These are phyloP conservation scores for Cyrtodaria siliqua DNA, from an alignment of 2,888 invertebrate genomes.

Conservation along the genomic window DNA sequence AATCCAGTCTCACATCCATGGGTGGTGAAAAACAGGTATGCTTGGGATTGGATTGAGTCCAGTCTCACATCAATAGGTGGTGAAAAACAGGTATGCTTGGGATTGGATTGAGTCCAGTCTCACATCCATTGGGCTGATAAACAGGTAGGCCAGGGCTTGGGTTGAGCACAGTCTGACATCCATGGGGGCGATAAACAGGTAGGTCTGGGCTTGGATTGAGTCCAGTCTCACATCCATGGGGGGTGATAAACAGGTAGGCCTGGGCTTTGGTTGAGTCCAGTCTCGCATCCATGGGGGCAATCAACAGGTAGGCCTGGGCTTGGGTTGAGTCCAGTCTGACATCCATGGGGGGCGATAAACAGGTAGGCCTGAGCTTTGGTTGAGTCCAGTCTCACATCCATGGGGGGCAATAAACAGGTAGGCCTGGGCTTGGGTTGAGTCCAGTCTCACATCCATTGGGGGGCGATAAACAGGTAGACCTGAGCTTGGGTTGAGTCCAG, in stretches of 20 bases:
- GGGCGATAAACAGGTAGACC: no score
- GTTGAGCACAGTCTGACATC: constrained; percentile 73
- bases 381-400: constrained; percentile 69
- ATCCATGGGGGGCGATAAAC: constrained; percentile 80
- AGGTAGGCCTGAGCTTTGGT: constrained; percentile 76
- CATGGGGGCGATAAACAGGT: constrained; percentile 83
- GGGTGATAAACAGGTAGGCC: constrained; percentile 83
- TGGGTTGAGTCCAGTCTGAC: no score
- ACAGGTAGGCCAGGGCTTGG: no score
- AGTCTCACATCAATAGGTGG: constrained; percentile 77
- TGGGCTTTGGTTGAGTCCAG: no score
- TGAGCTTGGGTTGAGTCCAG: constrained; percentile 63
- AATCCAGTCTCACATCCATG: constrained; percentile 71
- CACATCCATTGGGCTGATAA: no score
- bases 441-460: no score
- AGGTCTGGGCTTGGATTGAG: constrained; percentile 53
- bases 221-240: constrained; percentile 71
- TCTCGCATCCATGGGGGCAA: no score
- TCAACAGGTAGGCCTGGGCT: no score
- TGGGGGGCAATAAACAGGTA: constrained; percentile 83
- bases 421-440: no score
- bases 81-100: constrained; percentile 83
- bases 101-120: no score
- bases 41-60: constrained; percentile 58
- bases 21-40: constrained; percentile 82